Percentiles rank a stretch among this genome's conserved stretches.
phyloP scores from a whole-genome alignment of 1,140 invertebrate species.

The Idris sp. region DNA sequence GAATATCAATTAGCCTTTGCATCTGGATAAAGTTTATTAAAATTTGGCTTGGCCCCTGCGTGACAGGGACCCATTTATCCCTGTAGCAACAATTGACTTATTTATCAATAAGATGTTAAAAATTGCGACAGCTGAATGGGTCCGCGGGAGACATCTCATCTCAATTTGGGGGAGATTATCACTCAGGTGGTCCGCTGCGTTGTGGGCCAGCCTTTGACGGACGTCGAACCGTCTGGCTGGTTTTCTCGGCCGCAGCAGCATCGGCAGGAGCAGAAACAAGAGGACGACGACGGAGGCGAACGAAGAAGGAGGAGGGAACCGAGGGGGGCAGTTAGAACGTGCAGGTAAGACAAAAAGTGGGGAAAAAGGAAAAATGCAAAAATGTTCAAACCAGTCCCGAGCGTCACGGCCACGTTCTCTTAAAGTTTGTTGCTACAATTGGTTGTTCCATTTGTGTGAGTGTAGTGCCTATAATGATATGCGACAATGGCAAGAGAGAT shows the following conservation, averaged over 20 bases:
- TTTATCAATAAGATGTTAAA: constrained; percentile 6
- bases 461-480: too few species aligned
- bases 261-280: constrained; percentile 1
- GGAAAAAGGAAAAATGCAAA: too few species aligned
- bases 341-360: constrained; percentile 68
- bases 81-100: too few species aligned
- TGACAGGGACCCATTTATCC: too few species aligned
- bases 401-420: constrained; percentile 66
- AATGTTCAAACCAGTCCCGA: constrained; percentile 75
- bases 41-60: too few species aligned
- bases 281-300: not conserved
- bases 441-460: too few species aligned
- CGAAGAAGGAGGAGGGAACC: too few species aligned
- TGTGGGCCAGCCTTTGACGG: constrained; percentile 42
- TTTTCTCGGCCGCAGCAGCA: constrained; percentile 6
- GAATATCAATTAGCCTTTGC: too few species aligned
- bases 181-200: constrained; percentile 23
- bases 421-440: constrained; percentile 63
- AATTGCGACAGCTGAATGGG: constrained; percentile 18
- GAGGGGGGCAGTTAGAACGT: constrained; percentile 2
- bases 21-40: too few species aligned
- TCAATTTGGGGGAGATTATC: constrained; percentile 40
- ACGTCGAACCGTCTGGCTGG: constrained; percentile 57
- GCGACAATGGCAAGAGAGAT: too few species aligned
- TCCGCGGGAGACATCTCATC: constrained; percentile 11